A percentile compares a stretch with the other conserved stretches of the same genome.
Conservation (phyloP, 2,888 invertebrate genomes). For the Macaria liturata region DNA sequence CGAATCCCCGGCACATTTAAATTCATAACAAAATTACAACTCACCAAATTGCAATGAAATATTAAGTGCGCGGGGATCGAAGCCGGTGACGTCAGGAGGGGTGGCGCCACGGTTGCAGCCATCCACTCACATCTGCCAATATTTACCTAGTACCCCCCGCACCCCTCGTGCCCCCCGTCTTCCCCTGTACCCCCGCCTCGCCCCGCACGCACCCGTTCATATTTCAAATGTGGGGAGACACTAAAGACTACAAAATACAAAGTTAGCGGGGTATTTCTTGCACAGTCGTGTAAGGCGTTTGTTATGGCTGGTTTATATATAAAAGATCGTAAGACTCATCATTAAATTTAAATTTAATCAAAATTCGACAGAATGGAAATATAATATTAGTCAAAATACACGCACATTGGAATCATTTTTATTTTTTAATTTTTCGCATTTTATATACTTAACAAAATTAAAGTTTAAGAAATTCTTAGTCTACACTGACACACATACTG, state of each 20-base stretch:
- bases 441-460: too few species aligned
- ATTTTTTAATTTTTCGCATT: too few species aligned
- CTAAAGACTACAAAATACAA: constrained; percentile 76
- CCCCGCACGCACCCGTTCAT: constrained; percentile 74
- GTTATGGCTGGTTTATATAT: too few species aligned
- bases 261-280: constrained; percentile 42
- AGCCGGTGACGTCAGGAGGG: constrained; percentile 64
- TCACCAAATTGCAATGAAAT: constrained; percentile 35
- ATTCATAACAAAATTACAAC: constrained; percentile 39
- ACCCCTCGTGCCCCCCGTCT: constrained; percentile 30
- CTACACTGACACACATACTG: too few species aligned
- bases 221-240: constrained; percentile 77
- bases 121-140: constrained; percentile 87
- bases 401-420: too few species aligned
- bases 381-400: too few species aligned
- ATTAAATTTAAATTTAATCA: too few species aligned
- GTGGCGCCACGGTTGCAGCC: constrained; percentile 72
- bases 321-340: too few species aligned
- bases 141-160: constrained; percentile 82
- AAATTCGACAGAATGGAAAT: too few species aligned
- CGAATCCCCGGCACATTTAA: constrained; percentile 21
- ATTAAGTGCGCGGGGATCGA: constrained; percentile 36
- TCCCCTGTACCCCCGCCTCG: constrained; percentile 48
- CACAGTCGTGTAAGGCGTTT: constrained; percentile 41
- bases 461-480: too few species aligned